These are phyloP conservation scores for Polyergus mexicanus DNA, from an alignment of 1,140 invertebrate species.

Conservation along the genomic window DNA sequence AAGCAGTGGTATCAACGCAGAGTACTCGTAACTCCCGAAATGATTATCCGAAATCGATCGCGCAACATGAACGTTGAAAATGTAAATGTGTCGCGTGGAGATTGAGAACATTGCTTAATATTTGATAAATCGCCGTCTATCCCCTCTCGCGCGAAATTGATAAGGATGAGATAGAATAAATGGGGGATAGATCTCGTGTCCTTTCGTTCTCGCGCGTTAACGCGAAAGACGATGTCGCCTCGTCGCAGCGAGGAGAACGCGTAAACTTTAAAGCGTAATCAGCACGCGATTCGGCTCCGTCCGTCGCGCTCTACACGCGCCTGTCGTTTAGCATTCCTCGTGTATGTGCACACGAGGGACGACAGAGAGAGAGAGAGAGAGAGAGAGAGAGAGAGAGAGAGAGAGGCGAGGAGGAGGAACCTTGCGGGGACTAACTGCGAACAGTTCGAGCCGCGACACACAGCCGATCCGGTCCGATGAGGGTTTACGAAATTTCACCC, in stretches of 20 bases:
- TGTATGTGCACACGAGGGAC: slow-evolving; percentile 72
- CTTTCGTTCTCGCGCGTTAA: neutral
- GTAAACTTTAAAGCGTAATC: slow-evolving; percentile 37
- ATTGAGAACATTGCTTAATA: neutral
- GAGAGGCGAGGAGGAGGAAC: slow-evolving; percentile 70
- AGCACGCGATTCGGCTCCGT: slow-evolving; percentile 40
- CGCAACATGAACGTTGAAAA: neutral
- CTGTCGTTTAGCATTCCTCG: slow-evolving; percentile 53
- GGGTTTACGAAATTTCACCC: slow-evolving; percentile 59
- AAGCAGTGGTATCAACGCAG: too few species aligned
- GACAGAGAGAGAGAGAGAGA: too few species aligned
- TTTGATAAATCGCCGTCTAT: neutral
- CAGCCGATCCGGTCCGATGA: slow-evolving; percentile 74
- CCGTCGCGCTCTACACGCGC: slow-evolving; percentile 58
- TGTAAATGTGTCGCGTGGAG: neutral
- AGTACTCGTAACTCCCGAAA: neutral
- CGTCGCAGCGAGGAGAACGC: neutral
- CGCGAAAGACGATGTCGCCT: neutral
- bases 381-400: too few species aligned
- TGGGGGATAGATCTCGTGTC: neutral
- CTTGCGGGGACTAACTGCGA: slow-evolving; percentile 70
- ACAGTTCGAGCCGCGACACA: slow-evolving; percentile 80
- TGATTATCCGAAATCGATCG: neutral
- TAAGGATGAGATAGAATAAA: neutral
- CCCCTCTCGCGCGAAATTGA: neutral